Conservation (phyloP, 1,140 invertebrate species). For the Hylaeus volcanicus region DNA sequence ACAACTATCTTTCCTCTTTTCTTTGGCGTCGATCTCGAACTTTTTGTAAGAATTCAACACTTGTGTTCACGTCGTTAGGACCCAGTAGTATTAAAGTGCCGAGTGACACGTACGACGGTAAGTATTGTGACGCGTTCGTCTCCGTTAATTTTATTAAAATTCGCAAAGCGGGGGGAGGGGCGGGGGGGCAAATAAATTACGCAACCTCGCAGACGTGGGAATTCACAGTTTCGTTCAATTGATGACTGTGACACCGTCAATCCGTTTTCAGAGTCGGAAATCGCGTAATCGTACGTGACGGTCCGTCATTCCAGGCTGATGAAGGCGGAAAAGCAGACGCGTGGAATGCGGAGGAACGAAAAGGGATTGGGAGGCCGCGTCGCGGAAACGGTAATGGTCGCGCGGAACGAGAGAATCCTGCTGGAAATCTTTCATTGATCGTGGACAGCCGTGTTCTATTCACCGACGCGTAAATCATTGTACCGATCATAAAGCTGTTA, state of each 20-base stretch:
- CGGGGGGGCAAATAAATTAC: too few relatives aligned
- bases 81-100: too few relatives aligned
- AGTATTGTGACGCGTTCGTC: too few relatives aligned
- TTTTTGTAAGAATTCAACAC: too few relatives aligned
- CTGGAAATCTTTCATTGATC: slow-evolving; percentile 30
- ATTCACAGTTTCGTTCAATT: background rate
- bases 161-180: too few relatives aligned
- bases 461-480: slow-evolving; percentile 22
- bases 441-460: slow-evolving; percentile 23
- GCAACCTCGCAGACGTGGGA: background rate
- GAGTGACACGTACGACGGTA: too few relatives aligned
- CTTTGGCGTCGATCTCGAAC: too few relatives aligned
- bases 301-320: slow-evolving; percentile 1
- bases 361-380: slow-evolving; percentile 1
- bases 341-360: slow-evolving; percentile 3
- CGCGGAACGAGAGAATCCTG: slow-evolving; percentile 21
- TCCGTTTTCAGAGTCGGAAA: background rate
- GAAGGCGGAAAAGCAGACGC: slow-evolving; percentile 6
- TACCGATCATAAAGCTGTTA: slow-evolving; percentile 37
- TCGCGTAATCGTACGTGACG: slow-evolving; percentile 31
- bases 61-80: too few relatives aligned
- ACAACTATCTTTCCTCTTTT: too few relatives aligned
- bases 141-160: too few relatives aligned
- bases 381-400: slow-evolving; percentile 26
- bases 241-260: slow-evolving; percentile 2